Evolutionary conservation across 2,888 invertebrate species (phyloP).

Genomic region (Polia nebulosa): DNA sequence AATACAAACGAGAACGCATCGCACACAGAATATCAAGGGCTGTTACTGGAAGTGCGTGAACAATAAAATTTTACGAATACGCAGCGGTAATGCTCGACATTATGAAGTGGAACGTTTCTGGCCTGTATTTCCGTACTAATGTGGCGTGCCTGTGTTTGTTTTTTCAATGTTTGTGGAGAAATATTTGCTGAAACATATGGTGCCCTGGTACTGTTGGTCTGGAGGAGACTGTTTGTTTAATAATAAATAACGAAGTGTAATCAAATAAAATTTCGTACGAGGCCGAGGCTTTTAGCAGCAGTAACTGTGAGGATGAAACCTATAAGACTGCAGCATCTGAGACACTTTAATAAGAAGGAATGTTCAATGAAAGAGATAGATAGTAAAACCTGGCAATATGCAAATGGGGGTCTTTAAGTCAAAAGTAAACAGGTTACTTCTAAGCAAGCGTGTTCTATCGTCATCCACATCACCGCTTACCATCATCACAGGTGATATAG

Average conservation of each 20-base stretch:
- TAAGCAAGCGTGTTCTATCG: too few relatives aligned
- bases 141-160: slow-evolving; percentile 35
- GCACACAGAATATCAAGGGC: slow-evolving; percentile 28
- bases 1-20: slow-evolving; percentile 31
- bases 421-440: too few relatives aligned
- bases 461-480: too few relatives aligned
- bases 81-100: slow-evolving; percentile 46
- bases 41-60: slow-evolving; percentile 45
- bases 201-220: slow-evolving; percentile 8
- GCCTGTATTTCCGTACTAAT: slow-evolving; percentile 45
- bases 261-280: slow-evolving; percentile 5
- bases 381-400: too few relatives aligned
- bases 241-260: not conserved
- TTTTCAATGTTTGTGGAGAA: slow-evolving; percentile 15
- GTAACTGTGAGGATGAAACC: too few relatives aligned
- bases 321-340: too few relatives aligned
- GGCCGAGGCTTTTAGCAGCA: too few relatives aligned
- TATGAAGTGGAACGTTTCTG: slow-evolving; percentile 52
- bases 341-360: too few relatives aligned
- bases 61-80: slow-evolving; percentile 67
- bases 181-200: slow-evolving; percentile 21
- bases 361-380: too few relatives aligned
- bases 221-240: slow-evolving; percentile 4
- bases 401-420: too few relatives aligned
- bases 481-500: too few relatives aligned